Percentiles rank a stretch among this genome's conserved stretches.
These are phyloP conservation scores for Aproaerema taeniolella DNA, from an alignment of 2,888 invertebrate species.

Conservation along the genomic window DNA sequence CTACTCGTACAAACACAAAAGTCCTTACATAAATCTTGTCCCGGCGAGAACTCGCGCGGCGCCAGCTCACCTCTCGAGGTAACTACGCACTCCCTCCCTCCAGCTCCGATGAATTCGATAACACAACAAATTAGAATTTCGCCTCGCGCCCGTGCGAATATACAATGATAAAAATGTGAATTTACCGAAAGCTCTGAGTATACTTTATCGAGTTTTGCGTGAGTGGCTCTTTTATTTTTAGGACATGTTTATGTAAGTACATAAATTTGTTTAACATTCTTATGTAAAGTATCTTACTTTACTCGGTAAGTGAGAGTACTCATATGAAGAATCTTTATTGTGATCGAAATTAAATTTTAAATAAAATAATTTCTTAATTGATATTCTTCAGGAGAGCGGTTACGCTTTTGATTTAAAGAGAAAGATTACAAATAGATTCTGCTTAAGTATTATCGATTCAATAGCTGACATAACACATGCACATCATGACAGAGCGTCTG, in stretches of 20 bases:
- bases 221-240: conserved; percentile 48
- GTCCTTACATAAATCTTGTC: conserved; percentile 76
- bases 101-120: conserved; percentile 56
- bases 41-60: conserved; percentile 54
- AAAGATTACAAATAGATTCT: conserved; percentile 2
- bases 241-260: conserved; percentile 34
- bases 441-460: conserved; percentile 15
- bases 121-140: conserved; percentile 60
- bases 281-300: conserved; percentile 2
- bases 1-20: conserved; percentile 74
- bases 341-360: conserved; percentile 2
- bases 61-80: conserved; percentile 56
- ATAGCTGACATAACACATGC: conserved; percentile 33
- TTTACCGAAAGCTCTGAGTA: conserved; percentile 42
- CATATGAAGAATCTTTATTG: conserved; percentile 2
- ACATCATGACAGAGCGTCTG: conserved; percentile 33
- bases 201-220: conserved; percentile 44
- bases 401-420: not conserved
- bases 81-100: conserved; percentile 48
- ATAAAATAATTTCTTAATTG: conserved; percentile 5
- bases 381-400: not conserved
- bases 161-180: conserved; percentile 49
- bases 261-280: conserved; percentile 28
- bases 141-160: conserved; percentile 33
- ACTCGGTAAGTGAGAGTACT: not conserved